A percentile compares a stretch with the other conserved stretches of the same genome.
phyloP scores from a whole-genome alignment of 2,888 invertebrate genomes.

The Tanaodytes sp. region DNA sequence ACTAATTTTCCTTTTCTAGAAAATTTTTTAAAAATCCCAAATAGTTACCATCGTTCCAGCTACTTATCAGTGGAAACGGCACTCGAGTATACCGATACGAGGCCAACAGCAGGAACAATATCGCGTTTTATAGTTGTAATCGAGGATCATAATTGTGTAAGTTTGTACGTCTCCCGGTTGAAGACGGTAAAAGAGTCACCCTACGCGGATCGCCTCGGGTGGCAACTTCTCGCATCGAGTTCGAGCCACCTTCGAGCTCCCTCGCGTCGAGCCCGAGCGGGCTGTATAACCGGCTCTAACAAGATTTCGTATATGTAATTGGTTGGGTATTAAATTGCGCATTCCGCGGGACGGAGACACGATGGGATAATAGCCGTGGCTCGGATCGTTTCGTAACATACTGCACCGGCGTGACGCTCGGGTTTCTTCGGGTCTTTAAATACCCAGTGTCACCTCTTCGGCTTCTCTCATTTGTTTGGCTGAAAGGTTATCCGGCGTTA shows the following conservation, averaged over 20 bases:
- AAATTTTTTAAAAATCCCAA: too few relatives aligned
- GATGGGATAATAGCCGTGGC: constrained; percentile 68
- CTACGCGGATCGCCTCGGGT: constrained; percentile 69
- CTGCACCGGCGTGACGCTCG: constrained; percentile 65
- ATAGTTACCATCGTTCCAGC: too few relatives aligned
- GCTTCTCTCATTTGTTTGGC: constrained; percentile 33
- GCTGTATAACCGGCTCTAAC: constrained; percentile 72
- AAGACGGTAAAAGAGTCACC: constrained; percentile 63
- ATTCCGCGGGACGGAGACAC: constrained; percentile 63
- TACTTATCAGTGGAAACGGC: too few relatives aligned
- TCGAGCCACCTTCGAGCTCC: constrained; percentile 45
- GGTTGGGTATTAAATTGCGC: constrained; percentile 73
- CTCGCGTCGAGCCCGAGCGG: constrained; percentile 56
- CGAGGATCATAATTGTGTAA: constrained; percentile 72
- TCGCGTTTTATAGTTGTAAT: constrained; percentile 73
- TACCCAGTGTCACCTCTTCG: constrained; percentile 26
- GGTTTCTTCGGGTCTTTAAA: constrained; percentile 55
- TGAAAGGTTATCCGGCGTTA: constrained; percentile 33
- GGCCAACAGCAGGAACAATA: constrained; percentile 64
- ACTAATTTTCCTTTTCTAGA: too few relatives aligned
- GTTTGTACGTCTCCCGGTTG: constrained; percentile 68
- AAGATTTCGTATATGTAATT: constrained; percentile 74
- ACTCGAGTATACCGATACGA: constrained; percentile 39
- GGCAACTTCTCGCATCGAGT: constrained; percentile 63
- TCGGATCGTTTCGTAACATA: constrained; percentile 72